These are phyloP conservation scores for Nasonia vitripennis DNA, from an alignment of 1,140 invertebrate species.

Conservation along the genomic window DNA sequence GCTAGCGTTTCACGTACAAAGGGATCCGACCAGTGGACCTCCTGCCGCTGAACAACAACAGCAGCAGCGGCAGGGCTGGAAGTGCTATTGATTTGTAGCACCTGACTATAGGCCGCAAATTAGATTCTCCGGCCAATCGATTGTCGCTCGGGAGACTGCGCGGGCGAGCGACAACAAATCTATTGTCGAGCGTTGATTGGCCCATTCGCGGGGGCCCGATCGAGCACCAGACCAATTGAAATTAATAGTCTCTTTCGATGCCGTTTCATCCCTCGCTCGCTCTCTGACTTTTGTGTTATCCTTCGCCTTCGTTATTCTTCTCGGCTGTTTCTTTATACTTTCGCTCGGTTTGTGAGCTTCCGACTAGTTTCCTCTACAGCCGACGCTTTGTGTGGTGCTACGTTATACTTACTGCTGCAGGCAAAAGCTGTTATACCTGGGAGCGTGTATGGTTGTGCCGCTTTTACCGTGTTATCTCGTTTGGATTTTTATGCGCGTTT, in stretches of 20 bases:
- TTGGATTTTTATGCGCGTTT: background rate
- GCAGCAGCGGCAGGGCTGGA: conserved; percentile 17
- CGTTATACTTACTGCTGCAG: background rate
- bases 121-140: conserved; percentile 56
- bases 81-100: conserved; percentile 56
- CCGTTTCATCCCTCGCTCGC: background rate
- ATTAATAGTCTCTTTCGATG: conserved; percentile 3
- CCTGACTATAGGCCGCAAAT: conserved; percentile 58
- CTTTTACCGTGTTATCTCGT: background rate
- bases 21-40: background rate
- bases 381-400: background rate
- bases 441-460: no score
- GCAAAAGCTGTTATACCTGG: background rate
- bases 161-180: conserved; percentile 42
- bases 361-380: background rate
- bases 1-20: background rate
- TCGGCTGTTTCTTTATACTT: background rate
- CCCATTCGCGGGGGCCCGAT: conserved; percentile 38
- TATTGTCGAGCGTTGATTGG: conserved; percentile 50
- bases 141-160: conserved; percentile 35
- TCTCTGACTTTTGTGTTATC: background rate
- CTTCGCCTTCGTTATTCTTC: background rate
- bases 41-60: background rate
- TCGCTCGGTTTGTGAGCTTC: background rate
- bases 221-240: conserved; percentile 33